Evolutionary conservation across 1,140 invertebrate genomes (phyloP).

Genomic region (Anthonomus grandis): DNA sequence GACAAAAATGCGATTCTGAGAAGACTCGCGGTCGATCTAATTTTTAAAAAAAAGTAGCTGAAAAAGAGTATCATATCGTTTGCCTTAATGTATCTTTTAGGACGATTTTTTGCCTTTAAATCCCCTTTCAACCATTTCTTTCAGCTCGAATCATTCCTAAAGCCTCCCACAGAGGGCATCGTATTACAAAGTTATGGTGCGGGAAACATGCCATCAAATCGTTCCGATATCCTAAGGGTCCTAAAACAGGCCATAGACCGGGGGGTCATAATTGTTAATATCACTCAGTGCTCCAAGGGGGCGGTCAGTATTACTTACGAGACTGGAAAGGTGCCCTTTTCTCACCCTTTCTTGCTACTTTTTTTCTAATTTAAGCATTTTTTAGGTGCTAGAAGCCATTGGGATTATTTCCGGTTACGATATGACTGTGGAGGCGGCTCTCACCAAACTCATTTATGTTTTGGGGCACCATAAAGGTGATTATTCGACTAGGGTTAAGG

Average conservation of each 20-base stretch:
- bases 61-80: too few relatives aligned
- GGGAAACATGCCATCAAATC: slow-evolving; percentile 86
- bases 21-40: too few relatives aligned
- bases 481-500: slow-evolving; percentile 15
- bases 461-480: slow-evolving; percentile 49
- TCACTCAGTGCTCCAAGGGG: slow-evolving; percentile 84
- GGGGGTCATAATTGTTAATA: slow-evolving; percentile 89
- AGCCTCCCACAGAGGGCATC: slow-evolving; percentile 72
- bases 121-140: too few relatives aligned
- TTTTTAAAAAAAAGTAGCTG: too few relatives aligned
- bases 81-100: neutral
- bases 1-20: too few relatives aligned
- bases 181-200: slow-evolving; percentile 91
- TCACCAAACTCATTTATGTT: slow-evolving; percentile 89
- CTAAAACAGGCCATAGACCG: slow-evolving; percentile 68
- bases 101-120: slow-evolving; percentile 5
- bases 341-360: too few relatives aligned
- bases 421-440: slow-evolving; percentile 93
- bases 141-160: slow-evolving; percentile 71
- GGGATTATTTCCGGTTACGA: slow-evolving; percentile 89
- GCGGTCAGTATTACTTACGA: slow-evolving; percentile 75
- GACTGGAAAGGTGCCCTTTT: slow-evolving; percentile 70
- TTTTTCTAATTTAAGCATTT: too few relatives aligned
- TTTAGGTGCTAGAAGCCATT: slow-evolving; percentile 45
- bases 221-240: slow-evolving; percentile 76